Percentiles rank a stretch among this genome's conserved stretches.
Evolutionary conservation across 2,888 invertebrate species (phyloP).

Genomic region (Neria commutata): DNA sequence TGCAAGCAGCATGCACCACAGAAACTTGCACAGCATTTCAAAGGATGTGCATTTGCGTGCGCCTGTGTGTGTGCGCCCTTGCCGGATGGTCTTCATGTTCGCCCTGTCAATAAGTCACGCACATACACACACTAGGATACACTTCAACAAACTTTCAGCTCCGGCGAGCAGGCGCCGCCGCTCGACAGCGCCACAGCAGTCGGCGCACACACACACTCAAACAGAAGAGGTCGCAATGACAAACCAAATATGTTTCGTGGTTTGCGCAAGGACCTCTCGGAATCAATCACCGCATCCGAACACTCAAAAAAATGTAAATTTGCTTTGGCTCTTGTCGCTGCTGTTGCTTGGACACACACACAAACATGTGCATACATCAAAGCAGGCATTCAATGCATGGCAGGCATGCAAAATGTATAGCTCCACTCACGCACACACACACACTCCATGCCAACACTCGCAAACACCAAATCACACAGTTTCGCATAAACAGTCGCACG

Average conservation of each 20-base stretch:
- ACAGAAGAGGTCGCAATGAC: conserved; percentile 40
- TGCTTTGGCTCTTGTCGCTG: background rate
- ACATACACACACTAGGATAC: background rate
- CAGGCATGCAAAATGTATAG: no score
- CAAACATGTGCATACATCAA: no score
- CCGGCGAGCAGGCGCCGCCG: no score
- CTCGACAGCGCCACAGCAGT: background rate
- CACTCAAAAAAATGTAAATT: background rate
- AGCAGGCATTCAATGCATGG: no score
- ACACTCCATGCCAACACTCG: no score
- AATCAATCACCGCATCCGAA: conserved; percentile 6
- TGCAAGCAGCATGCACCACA: background rate
- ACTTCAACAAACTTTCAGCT: no score
- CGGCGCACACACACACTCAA: background rate
- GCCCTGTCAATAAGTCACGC: background rate
- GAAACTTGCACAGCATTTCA: background rate
- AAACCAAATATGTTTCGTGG: conserved; percentile 58
- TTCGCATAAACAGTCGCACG: no score
- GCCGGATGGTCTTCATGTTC: no score
- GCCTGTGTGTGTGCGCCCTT: no score
- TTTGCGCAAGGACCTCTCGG: conserved; percentile 27
- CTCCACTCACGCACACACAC: no score
- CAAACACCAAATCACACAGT: no score
- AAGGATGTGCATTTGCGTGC: background rate
- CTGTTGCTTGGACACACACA: no score